These are phyloP conservation scores for Caenorhabditis sp. DNA, from an alignment of 2,888 invertebrate species.

Conservation along the genomic window DNA sequence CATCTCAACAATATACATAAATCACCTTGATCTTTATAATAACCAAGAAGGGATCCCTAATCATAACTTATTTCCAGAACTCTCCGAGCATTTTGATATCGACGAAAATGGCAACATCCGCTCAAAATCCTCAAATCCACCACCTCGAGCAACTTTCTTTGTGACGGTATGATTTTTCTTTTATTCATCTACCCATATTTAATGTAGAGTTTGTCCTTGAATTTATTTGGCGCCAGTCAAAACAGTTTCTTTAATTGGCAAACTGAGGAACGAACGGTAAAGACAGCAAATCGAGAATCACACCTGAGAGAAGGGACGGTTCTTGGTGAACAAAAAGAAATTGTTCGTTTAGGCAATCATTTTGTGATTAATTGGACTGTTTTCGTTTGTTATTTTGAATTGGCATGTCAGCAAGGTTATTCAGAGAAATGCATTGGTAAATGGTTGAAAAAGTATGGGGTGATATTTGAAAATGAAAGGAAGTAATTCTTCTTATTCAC, in stretches of 20 bases:
- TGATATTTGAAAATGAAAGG: background rate
- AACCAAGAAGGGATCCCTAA: too few species aligned
- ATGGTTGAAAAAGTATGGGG: constrained; percentile 12
- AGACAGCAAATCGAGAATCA: background rate
- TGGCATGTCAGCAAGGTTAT: constrained; percentile 11
- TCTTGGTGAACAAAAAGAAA: background rate
- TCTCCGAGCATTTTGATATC: constrained; percentile 52
- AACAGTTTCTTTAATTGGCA: background rate
- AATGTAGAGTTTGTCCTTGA: background rate
- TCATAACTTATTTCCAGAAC: constrained; percentile 40
- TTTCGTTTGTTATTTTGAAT: background rate
- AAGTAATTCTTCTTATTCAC: too few species aligned
- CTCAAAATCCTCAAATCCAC: constrained; percentile 45
- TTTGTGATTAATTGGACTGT: background rate
- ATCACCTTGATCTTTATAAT: too few species aligned
- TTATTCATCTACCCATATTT: background rate
- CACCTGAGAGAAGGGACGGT: background rate
- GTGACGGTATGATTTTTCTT: constrained; percentile 41
- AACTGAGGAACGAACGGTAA: background rate
- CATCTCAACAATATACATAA: too few species aligned
- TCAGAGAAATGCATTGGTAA: constrained; percentile 8
- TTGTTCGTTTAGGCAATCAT: background rate
- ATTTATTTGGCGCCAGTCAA: constrained; percentile 1
- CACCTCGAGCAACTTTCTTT: constrained; percentile 52
- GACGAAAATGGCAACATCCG: constrained; percentile 48